phyloP scores from a whole-genome alignment of 2,113 vertebrate species.

The Nasalis larvatus region DNA sequence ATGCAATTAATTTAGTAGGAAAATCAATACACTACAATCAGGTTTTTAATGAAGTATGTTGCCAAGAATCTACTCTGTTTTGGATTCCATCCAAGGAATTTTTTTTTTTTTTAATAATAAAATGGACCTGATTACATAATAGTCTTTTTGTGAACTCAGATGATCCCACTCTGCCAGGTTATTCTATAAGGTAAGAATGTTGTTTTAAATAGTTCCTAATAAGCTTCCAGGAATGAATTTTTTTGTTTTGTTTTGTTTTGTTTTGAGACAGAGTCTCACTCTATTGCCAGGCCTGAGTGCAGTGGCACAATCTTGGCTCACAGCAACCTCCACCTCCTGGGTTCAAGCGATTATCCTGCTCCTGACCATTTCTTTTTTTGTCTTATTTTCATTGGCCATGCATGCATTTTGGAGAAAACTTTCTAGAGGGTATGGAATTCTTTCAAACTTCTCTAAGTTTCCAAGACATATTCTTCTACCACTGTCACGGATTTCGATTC shows the following conservation, averaged over 20 bases:
- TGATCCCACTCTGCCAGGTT: background rate
- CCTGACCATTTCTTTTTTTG: background rate
- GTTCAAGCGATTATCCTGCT: no score
- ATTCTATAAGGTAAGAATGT: background rate
- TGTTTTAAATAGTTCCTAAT: conserved; percentile 6
- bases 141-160: background rate
- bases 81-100: background rate
- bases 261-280: no score
- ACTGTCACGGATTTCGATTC: background rate
- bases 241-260: background rate
- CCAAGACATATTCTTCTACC: background rate
- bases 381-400: background rate
- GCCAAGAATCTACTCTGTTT: background rate
- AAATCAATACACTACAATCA: background rate
- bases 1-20: background rate
- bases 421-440: background rate
- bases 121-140: background rate
- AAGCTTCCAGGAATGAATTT: background rate
- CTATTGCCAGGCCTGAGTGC: no score
- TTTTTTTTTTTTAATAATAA: background rate
- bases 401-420: background rate
- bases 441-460: background rate
- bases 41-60: background rate
- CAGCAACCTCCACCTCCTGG: no score
- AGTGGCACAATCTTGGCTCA: no score